phyloP scores from a whole-genome alignment of 1,140 invertebrate species.

The Trissolcus basalis region DNA sequence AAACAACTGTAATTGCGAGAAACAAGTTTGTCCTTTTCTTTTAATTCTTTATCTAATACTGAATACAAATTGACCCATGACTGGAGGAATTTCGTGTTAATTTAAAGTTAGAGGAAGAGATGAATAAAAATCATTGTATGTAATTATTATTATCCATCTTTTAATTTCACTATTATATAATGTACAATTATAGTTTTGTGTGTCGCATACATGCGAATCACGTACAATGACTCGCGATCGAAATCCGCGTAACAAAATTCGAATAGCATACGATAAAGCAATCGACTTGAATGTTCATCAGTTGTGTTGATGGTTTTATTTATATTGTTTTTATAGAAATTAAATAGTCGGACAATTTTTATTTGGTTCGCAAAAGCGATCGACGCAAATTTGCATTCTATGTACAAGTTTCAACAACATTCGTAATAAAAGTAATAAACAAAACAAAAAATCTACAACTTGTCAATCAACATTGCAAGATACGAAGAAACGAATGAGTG shows the following conservation, averaged over 20 bases:
- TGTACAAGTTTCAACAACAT: constrained; percentile 31
- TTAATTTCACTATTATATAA: constrained; percentile 40
- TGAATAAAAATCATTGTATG: constrained; percentile 1
- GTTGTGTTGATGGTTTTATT: too few species aligned
- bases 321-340: too few species aligned
- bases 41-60: not conserved
- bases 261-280: too few species aligned
- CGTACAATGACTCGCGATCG: constrained; percentile 13
- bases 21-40: too few species aligned
- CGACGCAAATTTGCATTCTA: constrained; percentile 1
- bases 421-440: constrained; percentile 21
- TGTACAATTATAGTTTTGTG: constrained; percentile 24
- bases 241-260: constrained; percentile 4
- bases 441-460: constrained; percentile 21
- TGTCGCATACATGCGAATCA: constrained; percentile 16
- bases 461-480: not conserved
- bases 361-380: too few species aligned
- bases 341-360: too few species aligned
- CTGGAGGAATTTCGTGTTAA: too few species aligned
- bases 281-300: too few species aligned
- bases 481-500: too few species aligned
- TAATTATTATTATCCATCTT: constrained; percentile 20
- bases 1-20: not conserved
- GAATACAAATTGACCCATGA: not conserved
- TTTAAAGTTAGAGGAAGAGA: not conserved